Conservation (phyloP, 2,888 invertebrate genomes). For the Troides aeacus region DNA sequence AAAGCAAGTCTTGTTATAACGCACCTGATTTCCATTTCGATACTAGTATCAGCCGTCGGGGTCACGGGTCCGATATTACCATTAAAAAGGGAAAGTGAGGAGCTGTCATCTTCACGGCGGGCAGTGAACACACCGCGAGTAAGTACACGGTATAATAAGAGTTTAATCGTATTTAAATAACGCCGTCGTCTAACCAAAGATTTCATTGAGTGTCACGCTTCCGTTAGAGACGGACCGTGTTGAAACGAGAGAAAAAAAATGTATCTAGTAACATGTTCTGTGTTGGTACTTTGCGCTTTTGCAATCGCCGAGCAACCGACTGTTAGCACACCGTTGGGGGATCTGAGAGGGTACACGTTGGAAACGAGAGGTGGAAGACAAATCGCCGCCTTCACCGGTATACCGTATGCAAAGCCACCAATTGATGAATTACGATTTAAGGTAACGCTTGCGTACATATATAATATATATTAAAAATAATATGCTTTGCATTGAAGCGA, state of each 20-base stretch:
- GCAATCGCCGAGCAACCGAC: slow-evolving; percentile 42
- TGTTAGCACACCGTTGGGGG: slow-evolving; percentile 70
- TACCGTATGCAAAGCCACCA: slow-evolving; percentile 84
- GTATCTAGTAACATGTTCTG: slow-evolving; percentile 28
- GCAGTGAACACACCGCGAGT: slow-evolving; percentile 1
- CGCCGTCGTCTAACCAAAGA: background rate
- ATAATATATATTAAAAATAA: background rate
- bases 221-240: slow-evolving; percentile 18
- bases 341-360: slow-evolving; percentile 77
- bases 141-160: slow-evolving; percentile 4
- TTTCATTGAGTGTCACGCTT: slow-evolving; percentile 24
- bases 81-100: slow-evolving; percentile 15
- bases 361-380: slow-evolving; percentile 77
- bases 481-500: background rate
- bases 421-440: slow-evolving; percentile 82
- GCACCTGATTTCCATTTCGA: background rate
- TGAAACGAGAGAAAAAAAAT: background rate
- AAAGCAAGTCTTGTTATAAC: background rate
- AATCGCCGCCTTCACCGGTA: slow-evolving; percentile 81
- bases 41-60: background rate
- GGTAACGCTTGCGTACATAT: slow-evolving; percentile 61
- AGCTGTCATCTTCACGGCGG: background rate
- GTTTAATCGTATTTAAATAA: slow-evolving; percentile 20
- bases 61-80: background rate
- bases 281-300: slow-evolving; percentile 37